phyloP scores from a whole-genome alignment of 2,113 vertebrate species.

The Rhodinocichla rosea region DNA sequence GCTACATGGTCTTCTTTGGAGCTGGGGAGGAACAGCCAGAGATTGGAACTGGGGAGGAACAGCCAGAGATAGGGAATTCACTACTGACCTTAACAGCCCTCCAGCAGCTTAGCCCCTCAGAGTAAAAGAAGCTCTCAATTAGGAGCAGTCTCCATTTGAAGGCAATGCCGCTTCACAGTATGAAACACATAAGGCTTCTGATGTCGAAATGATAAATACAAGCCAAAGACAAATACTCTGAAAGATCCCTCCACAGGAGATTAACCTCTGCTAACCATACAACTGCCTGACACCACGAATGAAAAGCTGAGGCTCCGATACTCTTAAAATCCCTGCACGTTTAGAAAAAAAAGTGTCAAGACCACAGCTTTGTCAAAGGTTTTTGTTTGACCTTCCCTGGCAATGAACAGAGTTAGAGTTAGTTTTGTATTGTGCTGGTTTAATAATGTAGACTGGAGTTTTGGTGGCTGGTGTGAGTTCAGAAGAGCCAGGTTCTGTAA shows the following conservation, averaged over 20 bases:
- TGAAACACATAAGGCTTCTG: neutral
- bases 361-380: neutral
- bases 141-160: neutral
- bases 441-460: neutral
- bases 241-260: neutral
- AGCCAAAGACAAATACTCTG: neutral
- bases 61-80: neutral
- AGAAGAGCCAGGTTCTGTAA: neutral
- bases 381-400: neutral
- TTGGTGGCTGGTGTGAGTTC: neutral
- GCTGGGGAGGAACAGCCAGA: neutral
- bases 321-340: rapidly evolving
- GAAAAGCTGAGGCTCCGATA: neutral
- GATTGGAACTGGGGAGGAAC: neutral
- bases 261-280: neutral
- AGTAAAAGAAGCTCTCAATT: neutral
- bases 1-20: neutral
- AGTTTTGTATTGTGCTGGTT: neutral
- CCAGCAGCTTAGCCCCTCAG: neutral
- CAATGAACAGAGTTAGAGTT: neutral
- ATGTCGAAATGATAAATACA: neutral
- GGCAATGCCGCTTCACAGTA: neutral
- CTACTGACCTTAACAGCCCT: neutral
- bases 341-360: neutral
- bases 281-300: neutral